Evolutionary conservation across 2,888 invertebrate species (phyloP), one percentile per base, ranked within the genome.

Genomic region (Aproaerema taeniolella): DNA sequence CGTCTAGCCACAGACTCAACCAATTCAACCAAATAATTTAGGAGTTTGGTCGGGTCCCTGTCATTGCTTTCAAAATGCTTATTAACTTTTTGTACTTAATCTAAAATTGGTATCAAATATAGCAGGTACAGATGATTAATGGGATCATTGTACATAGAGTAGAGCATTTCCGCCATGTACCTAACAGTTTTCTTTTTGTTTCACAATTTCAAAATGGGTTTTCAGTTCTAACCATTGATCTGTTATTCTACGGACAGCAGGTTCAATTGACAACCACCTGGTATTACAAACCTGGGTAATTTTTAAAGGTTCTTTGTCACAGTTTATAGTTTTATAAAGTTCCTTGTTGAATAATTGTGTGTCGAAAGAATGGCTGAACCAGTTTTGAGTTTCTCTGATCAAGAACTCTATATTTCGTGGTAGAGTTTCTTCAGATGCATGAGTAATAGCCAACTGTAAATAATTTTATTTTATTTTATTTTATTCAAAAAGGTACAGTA

Each of bases 321-420:
- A 49, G 39, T 66, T 64, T 12, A 65, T 58, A 2, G 38, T 25
- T 28, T 48, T 31, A 32, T 47, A 63, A 15, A 59, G 38, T 16
- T 50, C 41, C 44, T 48, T 50, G 42, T 62, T 62, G 10, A 48
- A 45, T 11, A 44, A 12, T 38, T 44, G 43, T 12, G 58, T 42
- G 30, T 52, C 49, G 14, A 55, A 29, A 2, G 60, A 65, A n/a
- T 42, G 36, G 2, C 41, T 36, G n/a, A 61, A 66, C 61, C 60
- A 63, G 11, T 55, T 55, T 35, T 61, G 58, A 1, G 59, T 62
- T 49, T 66, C 60, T 31, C 55, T 49, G n/a, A 61, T 51, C 3
- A 64, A 12, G 38, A 52, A 54, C 32, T 65, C 60, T 14, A 63
- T 48, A 48, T 62, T 50, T 33, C 54, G 44, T 30, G 65, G 61